A percentile compares a stretch with the other conserved stretches of the same genome.
Evolutionary conservation across 2,797 vertebrate genomes (phyloP).

Genomic region (Argyrosomus regius): DNA sequence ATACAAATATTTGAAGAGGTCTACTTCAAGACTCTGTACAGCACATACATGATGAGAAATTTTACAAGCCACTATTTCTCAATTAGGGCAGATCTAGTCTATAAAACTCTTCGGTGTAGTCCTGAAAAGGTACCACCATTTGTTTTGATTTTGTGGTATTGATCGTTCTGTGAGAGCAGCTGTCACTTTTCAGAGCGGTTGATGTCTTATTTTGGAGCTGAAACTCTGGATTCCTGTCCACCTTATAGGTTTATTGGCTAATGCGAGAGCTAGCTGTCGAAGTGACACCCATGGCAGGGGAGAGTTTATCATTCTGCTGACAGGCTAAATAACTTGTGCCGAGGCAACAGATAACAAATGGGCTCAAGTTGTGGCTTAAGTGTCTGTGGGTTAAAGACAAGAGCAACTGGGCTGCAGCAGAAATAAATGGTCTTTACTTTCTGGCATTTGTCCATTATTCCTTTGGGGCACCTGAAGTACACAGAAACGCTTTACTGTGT

Average conservation of each 20-base stretch:
- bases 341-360: conserved; percentile 85
- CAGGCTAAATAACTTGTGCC: conserved; percentile 85
- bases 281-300: conserved; percentile 75
- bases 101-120: conserved; percentile 17
- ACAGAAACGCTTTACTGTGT: conserved; percentile 2
- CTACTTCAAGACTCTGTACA: background rate
- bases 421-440: conserved; percentile 60
- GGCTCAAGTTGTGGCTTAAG: conserved; percentile 80
- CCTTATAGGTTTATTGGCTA: conserved; percentile 72
- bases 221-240: conserved; percentile 65
- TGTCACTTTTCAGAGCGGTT: conserved; percentile 40
- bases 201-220: conserved; percentile 63
- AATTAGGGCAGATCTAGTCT: conserved; percentile 14
- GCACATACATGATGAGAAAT: conserved; percentile 11
- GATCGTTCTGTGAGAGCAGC: conserved; percentile 48
- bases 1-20: conserved; percentile 51
- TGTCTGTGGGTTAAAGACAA: conserved; percentile 82
- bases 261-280: conserved; percentile 62
- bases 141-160: conserved; percentile 60
- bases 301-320: conserved; percentile 86
- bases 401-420: conserved; percentile 76
- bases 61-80: conserved; percentile 20
- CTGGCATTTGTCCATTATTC: conserved; percentile 58
- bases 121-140: conserved; percentile 25
- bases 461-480: conserved; percentile 36